Evolutionary conservation across 2,113 vertebrate genomes (phyloP), one percentile per base, ranked within the genome.

Genomic region (Helogale parvula): DNA sequence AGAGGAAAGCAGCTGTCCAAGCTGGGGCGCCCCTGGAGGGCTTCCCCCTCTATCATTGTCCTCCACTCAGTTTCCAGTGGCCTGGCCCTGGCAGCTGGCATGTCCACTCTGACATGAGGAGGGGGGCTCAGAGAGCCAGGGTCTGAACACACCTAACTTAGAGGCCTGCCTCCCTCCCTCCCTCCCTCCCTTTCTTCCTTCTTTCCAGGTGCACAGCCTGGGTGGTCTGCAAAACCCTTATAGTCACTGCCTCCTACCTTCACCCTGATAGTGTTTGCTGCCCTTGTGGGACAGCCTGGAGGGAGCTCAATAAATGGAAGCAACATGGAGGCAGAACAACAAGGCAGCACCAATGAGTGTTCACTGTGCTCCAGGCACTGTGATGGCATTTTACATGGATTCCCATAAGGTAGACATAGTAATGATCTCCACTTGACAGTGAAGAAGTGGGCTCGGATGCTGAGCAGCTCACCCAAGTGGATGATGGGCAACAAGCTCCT

Each of bases 51-150:
- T 17, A 10, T 27, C 35, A 1, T 50, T 38, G 80, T 45, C 14
- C 0, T 69, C 12, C 52, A 17, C 23, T 65, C 27, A 0, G 11
- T 80, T 65, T 57, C 54, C 54, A 54, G 41, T 23, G 52, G 21
- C 41, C 65, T 65, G 6, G 23, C 23, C 29, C 3, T 8, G 72
- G 41, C 38, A 29, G 23, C 38, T 45, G 72, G 23, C 45, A 54
- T 0, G 2, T 5, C 2, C 66, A 29, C n/a, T 27, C 74, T 5
- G 2, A 13, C 15, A 0, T 33, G 74, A 66, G 11, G n/a, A 66
- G 54, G 41, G 33, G 41, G 23, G 7, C 27, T 41, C 74, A 21
- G 83, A 93, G 66, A 90, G 19, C 63, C 9, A 54, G 31, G 8
- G 2, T 19, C 71, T 47, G 25, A 54, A 47, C 21, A 1, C 4